Evolutionary conservation across 2,888 invertebrate genomes (phyloP), one percentile per base, ranked within the genome.

Genomic region (Meiosimyza decipiens): DNA sequence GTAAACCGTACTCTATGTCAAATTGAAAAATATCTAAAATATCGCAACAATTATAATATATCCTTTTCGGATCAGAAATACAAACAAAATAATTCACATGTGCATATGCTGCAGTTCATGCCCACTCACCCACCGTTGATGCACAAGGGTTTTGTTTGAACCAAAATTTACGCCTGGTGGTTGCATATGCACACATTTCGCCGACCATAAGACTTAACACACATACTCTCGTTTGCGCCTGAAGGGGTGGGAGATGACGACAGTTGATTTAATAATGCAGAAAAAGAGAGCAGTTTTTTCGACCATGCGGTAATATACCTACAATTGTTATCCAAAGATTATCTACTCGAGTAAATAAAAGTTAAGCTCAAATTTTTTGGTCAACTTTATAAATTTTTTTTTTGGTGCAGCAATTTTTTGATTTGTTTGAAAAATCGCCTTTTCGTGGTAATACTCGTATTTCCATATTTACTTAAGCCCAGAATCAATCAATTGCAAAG

Each of bases 1-100:
- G 4, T 28, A 28, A 28, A 28, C 22, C 22, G 3, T 22, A 22
- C 28, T 28, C 28, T 72, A 62, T 77, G 82, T 84, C 84, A 82
- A 79, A 78, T 77, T 81, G 81, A 81, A 82, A 84, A 82, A 81
- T 78, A 81, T 80, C 82, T 84, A 83, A 83, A 84, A 84, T 83
- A 82, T 77, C 74, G 75, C 63, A 76, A 77, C 74, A 73, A 74
- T 75, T 76, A 68, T 69, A 64, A 4, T 13, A 13, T 28, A 51
- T 47, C 66, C 50, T 59, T 51, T 60, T 12, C 59, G 69, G 51
- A 33, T 15, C 12, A 60, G 28, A 28, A 50, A 15, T 13, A 28
- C 60, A 51, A 68, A 49, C 51, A 65, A 2, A 55, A 12, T n/a
- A 15, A 64, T 66, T 71, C 66, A 50, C 65, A 47, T 16, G 52